Evolutionary conservation across 92 coral and sea anemone species (phyloP).

Genomic region (Porites rus): DNA sequence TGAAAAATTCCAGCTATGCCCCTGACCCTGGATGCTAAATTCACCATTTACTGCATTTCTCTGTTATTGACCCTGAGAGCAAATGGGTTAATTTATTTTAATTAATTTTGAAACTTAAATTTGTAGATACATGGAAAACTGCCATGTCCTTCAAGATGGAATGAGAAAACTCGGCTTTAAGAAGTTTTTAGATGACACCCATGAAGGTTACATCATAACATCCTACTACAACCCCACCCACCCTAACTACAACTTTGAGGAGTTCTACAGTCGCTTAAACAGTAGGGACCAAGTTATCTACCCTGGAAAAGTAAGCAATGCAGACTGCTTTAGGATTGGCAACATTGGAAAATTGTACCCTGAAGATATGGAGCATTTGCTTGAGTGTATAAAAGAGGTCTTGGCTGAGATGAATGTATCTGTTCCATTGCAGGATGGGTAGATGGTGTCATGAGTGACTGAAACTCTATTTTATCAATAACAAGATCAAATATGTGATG

Average conservation of each 20-base stretch:
- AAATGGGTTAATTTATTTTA: background rate
- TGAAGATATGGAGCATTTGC: slow-evolving; percentile 88
- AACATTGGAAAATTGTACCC: slow-evolving; percentile 95
- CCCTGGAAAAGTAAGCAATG: slow-evolving; percentile 94
- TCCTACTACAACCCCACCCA: slow-evolving; percentile 91
- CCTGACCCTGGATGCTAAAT: too few species aligned
- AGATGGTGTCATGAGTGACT: background rate
- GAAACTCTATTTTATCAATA: too few species aligned
- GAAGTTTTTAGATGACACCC: slow-evolving; percentile 91
- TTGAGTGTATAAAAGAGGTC: slow-evolving; percentile 84
- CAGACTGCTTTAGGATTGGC: slow-evolving; percentile 94
- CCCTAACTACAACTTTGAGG: slow-evolving; percentile 86
- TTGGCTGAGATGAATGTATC: slow-evolving; percentile 84
- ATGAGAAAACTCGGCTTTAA: slow-evolving; percentile 94
- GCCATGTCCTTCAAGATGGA: slow-evolving; percentile 88
- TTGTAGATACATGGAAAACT: slow-evolving; percentile 90
- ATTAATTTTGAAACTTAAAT: background rate
- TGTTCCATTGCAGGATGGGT: slow-evolving; percentile 57
- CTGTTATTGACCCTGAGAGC: too few species aligned
- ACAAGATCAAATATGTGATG: too few species aligned
- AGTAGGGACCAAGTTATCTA: slow-evolving; percentile 92
- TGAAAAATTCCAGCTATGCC: too few species aligned
- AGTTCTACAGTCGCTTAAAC: slow-evolving; percentile 87
- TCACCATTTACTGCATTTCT: too few species aligned
- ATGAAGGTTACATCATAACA: slow-evolving; percentile 96